These are phyloP conservation scores for Athripsodes cinereus DNA, from an alignment of 2,888 invertebrate species.

Conservation along the genomic window DNA sequence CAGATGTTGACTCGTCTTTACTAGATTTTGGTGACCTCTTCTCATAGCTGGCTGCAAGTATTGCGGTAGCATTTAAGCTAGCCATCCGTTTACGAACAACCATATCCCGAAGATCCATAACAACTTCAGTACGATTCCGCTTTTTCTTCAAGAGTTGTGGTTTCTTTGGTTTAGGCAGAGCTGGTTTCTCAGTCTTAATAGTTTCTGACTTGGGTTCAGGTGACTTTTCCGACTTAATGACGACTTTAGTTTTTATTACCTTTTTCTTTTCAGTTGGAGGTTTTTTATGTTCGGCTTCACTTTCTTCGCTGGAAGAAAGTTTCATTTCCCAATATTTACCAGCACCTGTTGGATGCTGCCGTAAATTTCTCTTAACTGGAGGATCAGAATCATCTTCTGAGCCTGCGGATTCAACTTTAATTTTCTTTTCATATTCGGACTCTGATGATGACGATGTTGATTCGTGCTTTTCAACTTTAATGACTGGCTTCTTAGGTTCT, in stretches of 20 bases:
- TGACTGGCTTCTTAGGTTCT: constrained; percentile 42
- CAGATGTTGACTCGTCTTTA: constrained; percentile 53
- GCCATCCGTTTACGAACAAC: constrained; percentile 88
- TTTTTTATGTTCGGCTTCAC: constrained; percentile 45
- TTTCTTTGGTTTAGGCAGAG: constrained; percentile 30
- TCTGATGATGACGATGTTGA: constrained; percentile 40
- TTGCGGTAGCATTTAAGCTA: constrained; percentile 84
- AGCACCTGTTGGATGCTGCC: constrained; percentile 70
- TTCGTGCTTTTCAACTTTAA: constrained; percentile 44
- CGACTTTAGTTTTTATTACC: constrained; percentile 32
- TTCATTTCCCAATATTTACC: constrained; percentile 83
- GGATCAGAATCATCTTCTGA: constrained; percentile 48
- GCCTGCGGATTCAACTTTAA: constrained; percentile 44
- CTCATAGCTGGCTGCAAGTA: constrained; percentile 84
- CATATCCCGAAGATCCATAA: constrained; percentile 81
- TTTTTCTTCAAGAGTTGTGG: constrained; percentile 46
- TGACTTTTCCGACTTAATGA: constrained; percentile 45
- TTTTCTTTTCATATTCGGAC: constrained; percentile 45
- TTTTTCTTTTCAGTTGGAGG: constrained; percentile 45
- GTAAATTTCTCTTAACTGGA: constrained; percentile 50
- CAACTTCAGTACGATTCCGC: constrained; percentile 55
- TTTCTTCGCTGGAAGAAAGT: constrained; percentile 55
- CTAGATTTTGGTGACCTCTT: constrained; percentile 57
- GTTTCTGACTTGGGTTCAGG: constrained; percentile 16
- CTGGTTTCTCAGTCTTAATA: constrained; percentile 33